phyloP scores from a whole-genome alignment of 2,113 vertebrate genomes.

The Tragelaphus scriptus region DNA sequence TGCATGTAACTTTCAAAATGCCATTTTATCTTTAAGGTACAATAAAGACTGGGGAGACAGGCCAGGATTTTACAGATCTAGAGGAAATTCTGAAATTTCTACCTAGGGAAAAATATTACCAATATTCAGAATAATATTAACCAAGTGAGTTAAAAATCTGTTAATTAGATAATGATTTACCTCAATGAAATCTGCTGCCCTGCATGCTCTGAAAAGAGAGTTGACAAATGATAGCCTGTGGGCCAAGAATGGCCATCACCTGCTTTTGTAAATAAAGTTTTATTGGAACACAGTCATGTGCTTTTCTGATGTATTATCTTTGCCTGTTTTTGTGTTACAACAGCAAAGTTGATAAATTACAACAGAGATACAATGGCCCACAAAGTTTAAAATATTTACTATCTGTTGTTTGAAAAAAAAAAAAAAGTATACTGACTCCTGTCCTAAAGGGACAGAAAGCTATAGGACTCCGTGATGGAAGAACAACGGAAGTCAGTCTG shows the following conservation, averaged over 20 bases:
- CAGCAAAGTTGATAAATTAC: neutral
- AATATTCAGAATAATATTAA: neutral
- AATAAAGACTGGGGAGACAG: neutral
- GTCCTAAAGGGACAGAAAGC: neutral
- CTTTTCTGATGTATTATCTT: neutral
- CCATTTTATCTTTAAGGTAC: neutral
- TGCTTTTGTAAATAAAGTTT: neutral
- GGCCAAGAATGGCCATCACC: neutral
- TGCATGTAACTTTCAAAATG: neutral
- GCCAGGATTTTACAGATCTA: neutral
- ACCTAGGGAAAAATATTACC: neutral
- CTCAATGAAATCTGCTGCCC: neutral
- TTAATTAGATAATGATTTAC: neutral
- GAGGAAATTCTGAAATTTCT: neutral
- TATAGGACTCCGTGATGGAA: neutral
- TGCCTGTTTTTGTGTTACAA: neutral
- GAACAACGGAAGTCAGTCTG: neutral
- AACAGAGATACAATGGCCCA: rapidly evolving
- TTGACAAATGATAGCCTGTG: rapidly evolving
- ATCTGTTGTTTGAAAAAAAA: neutral
- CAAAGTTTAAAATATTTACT: neutral
- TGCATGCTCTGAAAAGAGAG: neutral
- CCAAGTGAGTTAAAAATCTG: neutral
- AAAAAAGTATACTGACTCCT: neutral
- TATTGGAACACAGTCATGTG: neutral